A percentile compares a stretch with the other conserved stretches of the same genome.
Evolutionary conservation across 2,888 invertebrate species (phyloP).

Genomic region (Trichopoda pennipes): DNA sequence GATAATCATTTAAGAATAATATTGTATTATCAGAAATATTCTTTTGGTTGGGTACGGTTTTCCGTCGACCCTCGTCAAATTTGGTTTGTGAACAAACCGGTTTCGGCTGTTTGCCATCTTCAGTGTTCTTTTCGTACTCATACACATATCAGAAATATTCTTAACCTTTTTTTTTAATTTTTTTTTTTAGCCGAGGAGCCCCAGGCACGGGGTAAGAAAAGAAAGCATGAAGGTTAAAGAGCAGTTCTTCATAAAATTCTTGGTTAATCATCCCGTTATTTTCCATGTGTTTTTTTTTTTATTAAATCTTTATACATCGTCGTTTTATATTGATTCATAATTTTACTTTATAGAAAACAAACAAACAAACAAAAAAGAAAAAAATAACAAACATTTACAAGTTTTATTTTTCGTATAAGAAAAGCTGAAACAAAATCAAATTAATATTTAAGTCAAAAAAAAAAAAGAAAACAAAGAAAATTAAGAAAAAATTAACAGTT

Average conservation of each 20-base stretch:
- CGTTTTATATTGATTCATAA: conserved; percentile 65
- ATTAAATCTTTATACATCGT: conserved; percentile 64
- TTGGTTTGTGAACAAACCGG: too few relatives aligned
- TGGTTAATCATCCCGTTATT: conserved; percentile 64
- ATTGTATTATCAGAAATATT: too few relatives aligned
- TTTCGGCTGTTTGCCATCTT: too few relatives aligned
- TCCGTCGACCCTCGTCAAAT: too few relatives aligned
- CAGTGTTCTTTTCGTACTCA: too few relatives aligned
- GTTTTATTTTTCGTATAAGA: conserved; percentile 68
- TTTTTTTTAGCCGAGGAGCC: conserved; percentile 79
- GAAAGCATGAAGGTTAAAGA: conserved; percentile 85
- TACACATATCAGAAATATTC: too few relatives aligned
- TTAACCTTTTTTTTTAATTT: not conserved
- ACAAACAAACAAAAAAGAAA: conserved; percentile 29
- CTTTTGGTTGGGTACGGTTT: too few relatives aligned
- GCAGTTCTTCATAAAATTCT: conserved; percentile 55
- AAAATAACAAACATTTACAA: conserved; percentile 39
- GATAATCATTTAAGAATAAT: too few relatives aligned
- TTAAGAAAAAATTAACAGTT: conserved; percentile 49
- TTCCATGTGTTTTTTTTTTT: conserved; percentile 61
- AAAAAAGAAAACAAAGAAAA: conserved; percentile 49
- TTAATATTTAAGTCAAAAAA: conserved; percentile 68
- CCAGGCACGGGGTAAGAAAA: conserved; percentile 86
- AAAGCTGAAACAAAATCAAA: conserved; percentile 69
- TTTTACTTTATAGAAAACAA: conserved; percentile 57